These are phyloP conservation scores for Muscicapa comitata DNA, from an alignment of 2,797 vertebrate genomes.

Conservation along the genomic window DNA sequence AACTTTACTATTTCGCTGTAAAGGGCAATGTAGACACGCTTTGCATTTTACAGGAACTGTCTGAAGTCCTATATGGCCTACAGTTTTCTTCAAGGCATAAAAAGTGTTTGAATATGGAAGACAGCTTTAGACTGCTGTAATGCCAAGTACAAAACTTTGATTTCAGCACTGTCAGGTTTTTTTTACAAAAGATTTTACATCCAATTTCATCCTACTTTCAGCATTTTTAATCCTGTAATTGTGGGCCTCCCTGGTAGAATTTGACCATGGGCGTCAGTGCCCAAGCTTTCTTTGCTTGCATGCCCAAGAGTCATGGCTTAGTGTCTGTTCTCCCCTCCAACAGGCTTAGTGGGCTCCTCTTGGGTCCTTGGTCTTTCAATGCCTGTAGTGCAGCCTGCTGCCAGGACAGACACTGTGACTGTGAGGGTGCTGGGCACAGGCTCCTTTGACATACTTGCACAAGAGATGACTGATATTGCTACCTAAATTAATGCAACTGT, in stretches of 20 bases:
- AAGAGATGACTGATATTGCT: neutral
- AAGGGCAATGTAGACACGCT: neutral
- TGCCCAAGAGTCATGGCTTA: neutral
- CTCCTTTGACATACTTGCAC: neutral
- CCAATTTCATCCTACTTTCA: neutral
- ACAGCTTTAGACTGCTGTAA: neutral
- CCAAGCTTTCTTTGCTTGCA: neutral
- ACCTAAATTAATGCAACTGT: neutral
- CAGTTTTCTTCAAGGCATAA: neutral
- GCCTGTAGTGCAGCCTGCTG: neutral
- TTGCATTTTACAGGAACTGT: neutral
- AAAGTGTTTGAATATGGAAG: neutral
- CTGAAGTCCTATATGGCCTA: neutral
- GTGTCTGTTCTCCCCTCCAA: neutral
- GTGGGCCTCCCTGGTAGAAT: neutral
- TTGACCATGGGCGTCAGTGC: neutral
- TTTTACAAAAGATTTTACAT: neutral
- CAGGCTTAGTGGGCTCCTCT: rapidly evolving
- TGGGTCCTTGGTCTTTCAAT: neutral
- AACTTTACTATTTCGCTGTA: neutral
- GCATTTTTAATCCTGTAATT: neutral
- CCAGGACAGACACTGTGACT: neutral
- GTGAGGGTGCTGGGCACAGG: neutral
- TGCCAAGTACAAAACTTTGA: neutral
- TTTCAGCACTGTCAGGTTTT: neutral